phyloP scores from a whole-genome alignment of 2,113 vertebrate species.

The Alligator sinensis region DNA sequence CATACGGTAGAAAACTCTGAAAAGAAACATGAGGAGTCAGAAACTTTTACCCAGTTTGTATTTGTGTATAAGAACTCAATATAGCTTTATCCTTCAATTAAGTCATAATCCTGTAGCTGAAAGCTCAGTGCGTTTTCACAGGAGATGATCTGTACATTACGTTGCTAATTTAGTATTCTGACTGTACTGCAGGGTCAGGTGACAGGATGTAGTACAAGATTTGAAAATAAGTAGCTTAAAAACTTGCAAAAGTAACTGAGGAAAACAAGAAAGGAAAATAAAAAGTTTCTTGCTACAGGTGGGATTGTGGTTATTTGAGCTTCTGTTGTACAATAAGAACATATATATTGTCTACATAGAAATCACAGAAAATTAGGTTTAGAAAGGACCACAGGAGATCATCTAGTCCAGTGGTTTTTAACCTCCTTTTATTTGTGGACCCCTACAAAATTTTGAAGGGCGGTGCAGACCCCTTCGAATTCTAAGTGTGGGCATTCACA shows the following conservation, averaged over 20 bases:
- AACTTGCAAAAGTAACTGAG: not conserved
- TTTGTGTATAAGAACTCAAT: not conserved
- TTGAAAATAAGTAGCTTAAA: not conserved
- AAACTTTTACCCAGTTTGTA: not conserved
- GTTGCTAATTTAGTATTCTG: not conserved
- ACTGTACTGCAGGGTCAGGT: not conserved
- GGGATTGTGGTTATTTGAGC: not conserved
- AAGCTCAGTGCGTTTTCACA: not conserved
- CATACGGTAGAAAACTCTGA: not conserved
- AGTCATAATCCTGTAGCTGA: not conserved
- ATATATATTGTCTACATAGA: fast-evolving
- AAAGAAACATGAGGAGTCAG: not conserved
- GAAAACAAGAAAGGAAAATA: not conserved
- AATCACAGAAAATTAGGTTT: too few species aligned
- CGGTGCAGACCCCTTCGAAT: too few species aligned
- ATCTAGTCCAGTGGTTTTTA: too few species aligned
- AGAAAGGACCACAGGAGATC: too few species aligned
- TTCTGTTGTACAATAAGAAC: not conserved
- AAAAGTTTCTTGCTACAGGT: fast-evolving
- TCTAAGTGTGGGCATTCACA: too few species aligned
- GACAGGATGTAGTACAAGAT: not conserved
- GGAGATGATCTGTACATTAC: not conserved
- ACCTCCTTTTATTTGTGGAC: too few species aligned
- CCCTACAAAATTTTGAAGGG: too few species aligned
- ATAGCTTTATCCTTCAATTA: not conserved